These are phyloP conservation scores for Timema podura DNA, from an alignment of 2,888 invertebrate species.

Conservation along the genomic window DNA sequence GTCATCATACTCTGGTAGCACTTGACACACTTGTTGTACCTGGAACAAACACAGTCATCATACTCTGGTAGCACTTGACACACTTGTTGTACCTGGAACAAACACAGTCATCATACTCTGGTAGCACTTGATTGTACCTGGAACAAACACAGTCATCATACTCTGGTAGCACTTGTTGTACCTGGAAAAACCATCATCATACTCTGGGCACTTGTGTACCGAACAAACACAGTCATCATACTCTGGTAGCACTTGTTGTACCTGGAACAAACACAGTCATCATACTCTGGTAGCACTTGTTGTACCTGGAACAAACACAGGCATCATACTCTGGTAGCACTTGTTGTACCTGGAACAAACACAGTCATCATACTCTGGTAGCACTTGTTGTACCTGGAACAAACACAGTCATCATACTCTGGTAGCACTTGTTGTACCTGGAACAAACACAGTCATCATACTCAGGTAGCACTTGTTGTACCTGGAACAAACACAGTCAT, in stretches of 20 bases:
- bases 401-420: constrained; percentile 69
- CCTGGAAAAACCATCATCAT: no score
- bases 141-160: constrained; percentile 61
- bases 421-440: constrained; percentile 81
- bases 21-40: constrained; percentile 81
- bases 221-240: constrained; percentile 61
- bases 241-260: constrained; percentile 83
- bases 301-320: constrained; percentile 63
- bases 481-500: constrained; percentile 60
- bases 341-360: constrained; percentile 61
- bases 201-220: constrained; percentile 87
- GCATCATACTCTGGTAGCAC: constrained; percentile 78
- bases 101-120: constrained; percentile 70
- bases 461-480: constrained; percentile 83
- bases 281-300: constrained; percentile 80
- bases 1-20: constrained; percentile 81
- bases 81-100: constrained; percentile 74
- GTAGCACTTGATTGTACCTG: constrained; percentile 81
- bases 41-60: constrained; percentile 63
- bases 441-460: constrained; percentile 61
- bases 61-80: constrained; percentile 77
- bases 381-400: constrained; percentile 70
- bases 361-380: constrained; percentile 78
- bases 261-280: constrained; percentile 60
- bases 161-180: constrained; percentile 82